Evolutionary conservation across 2,113 vertebrate species (phyloP).

Genomic region (Eudyptes chrysolophus): DNA sequence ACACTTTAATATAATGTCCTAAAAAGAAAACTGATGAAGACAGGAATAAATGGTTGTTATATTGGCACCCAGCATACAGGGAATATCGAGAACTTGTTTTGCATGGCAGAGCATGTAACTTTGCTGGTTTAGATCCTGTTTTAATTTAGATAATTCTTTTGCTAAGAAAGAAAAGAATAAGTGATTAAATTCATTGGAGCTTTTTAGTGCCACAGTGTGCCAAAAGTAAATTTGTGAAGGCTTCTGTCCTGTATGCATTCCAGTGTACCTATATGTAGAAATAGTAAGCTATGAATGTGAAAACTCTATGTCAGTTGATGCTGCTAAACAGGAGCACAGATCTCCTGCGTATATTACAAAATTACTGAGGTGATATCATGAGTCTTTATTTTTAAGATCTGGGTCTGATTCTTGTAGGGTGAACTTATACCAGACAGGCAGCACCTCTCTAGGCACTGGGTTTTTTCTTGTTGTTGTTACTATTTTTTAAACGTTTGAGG

Average conservation of each 20-base stretch:
- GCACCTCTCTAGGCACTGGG: neutral
- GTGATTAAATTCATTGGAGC: neutral
- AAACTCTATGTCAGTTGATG: neutral
- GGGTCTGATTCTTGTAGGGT: neutral
- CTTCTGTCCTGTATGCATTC: slow-evolving; percentile 66
- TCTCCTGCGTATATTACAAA: neutral
- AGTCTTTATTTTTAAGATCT: neutral
- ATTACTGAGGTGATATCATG: neutral
- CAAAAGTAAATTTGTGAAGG: neutral
- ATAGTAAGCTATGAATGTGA: neutral
- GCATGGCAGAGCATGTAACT: slow-evolving; percentile 49
- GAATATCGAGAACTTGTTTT: neutral
- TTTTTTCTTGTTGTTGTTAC: neutral
- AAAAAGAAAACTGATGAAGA: neutral
- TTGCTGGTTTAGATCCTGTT: neutral
- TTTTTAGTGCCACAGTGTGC: neutral
- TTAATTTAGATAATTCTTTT: neutral
- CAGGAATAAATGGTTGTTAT: neutral
- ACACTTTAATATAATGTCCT: neutral
- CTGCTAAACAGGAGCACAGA: neutral
- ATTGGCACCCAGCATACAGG: neutral
- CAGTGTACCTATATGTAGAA: neutral
- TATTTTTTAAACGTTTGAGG: neutral
- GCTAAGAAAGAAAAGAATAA: neutral
- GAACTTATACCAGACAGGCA: neutral